A percentile compares a stretch with the other conserved stretches of the same genome.
Conservation (phyloP, 1,140 invertebrate species). For the Medauroidea extradentata region DNA sequence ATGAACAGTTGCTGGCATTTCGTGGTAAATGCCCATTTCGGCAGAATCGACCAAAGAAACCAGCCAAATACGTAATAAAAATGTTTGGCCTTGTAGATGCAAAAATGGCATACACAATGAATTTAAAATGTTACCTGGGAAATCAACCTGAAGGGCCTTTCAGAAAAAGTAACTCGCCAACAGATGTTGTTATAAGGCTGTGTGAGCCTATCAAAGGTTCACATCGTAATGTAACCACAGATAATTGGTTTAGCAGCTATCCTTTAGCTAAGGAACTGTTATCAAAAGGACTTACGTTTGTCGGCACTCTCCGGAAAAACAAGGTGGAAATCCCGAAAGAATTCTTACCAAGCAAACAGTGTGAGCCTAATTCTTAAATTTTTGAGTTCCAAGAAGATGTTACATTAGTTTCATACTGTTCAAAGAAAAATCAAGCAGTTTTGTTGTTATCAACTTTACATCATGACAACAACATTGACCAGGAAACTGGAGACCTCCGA, state of each 20-base stretch:
- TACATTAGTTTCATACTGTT: slow-evolving; percentile 29
- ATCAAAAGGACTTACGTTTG: slow-evolving; percentile 20
- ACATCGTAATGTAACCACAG: slow-evolving; percentile 30
- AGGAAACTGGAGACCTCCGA: slow-evolving; percentile 15
- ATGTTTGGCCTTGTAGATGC: slow-evolving; percentile 34
- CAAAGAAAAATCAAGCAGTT: slow-evolving; percentile 27
- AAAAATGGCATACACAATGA: slow-evolving; percentile 31
- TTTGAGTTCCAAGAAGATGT: slow-evolving; percentile 31
- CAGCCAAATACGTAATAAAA: slow-evolving; percentile 45
- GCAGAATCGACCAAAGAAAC: slow-evolving; percentile 45
- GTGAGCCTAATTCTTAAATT: slow-evolving; percentile 12
- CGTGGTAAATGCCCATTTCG: slow-evolving; percentile 39
- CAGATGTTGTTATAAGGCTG: slow-evolving; percentile 21
- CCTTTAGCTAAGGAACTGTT: slow-evolving; percentile 26
- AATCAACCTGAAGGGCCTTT: slow-evolving; percentile 36
- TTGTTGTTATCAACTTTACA: slow-evolving; percentile 28
- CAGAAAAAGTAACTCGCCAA: slow-evolving; percentile 29
- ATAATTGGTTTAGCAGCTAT: slow-evolving; percentile 32
- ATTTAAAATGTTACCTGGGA: slow-evolving; percentile 33
- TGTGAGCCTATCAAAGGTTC: slow-evolving; percentile 21
- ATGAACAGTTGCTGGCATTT: slow-evolving; percentile 45
- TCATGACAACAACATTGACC: slow-evolving; percentile 21
- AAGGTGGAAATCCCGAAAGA: slow-evolving; percentile 23
- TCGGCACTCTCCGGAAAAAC: slow-evolving; percentile 37
- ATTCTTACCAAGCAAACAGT: slow-evolving; percentile 27